These are phyloP conservation scores for Micromys minutus DNA, from an alignment of 2,113 vertebrate species.

Conservation along the genomic window DNA sequence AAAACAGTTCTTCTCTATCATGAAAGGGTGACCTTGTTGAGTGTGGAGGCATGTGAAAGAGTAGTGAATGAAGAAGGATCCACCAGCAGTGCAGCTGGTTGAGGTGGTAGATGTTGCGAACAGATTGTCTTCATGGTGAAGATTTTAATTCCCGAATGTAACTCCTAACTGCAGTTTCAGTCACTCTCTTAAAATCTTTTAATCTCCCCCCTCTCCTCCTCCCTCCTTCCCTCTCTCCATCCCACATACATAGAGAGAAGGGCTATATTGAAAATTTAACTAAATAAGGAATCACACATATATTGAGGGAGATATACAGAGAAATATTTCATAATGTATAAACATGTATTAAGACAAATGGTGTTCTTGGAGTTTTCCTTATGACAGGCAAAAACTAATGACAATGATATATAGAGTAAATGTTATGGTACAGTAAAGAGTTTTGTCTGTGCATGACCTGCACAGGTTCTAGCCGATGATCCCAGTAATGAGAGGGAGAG, in stretches of 20 bases:
- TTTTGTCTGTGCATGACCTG: neutral
- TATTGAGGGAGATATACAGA: neutral
- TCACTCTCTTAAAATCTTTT: neutral
- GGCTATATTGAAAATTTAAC: neutral
- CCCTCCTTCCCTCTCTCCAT: neutral
- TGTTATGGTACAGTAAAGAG: neutral
- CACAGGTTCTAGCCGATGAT: neutral
- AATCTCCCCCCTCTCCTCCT: neutral
- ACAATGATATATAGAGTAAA: neutral
- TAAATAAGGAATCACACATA: neutral
- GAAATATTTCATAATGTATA: neutral
- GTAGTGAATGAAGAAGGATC: neutral
- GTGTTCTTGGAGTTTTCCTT: neutral
- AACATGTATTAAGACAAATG: neutral
- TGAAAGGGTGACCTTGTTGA: neutral
- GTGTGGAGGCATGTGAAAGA: neutral
- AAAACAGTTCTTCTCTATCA: neutral
- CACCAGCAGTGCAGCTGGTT: neutral
- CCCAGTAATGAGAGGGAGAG: neutral
- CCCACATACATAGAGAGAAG: neutral
- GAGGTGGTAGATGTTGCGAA: neutral
- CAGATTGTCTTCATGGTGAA: neutral
- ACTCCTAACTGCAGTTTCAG: neutral
- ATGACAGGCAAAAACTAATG: neutral
- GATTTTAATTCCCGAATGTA: neutral